Conservation (phyloP, 2,888 invertebrate genomes). For the Sphaerophoria taeniata region DNA sequence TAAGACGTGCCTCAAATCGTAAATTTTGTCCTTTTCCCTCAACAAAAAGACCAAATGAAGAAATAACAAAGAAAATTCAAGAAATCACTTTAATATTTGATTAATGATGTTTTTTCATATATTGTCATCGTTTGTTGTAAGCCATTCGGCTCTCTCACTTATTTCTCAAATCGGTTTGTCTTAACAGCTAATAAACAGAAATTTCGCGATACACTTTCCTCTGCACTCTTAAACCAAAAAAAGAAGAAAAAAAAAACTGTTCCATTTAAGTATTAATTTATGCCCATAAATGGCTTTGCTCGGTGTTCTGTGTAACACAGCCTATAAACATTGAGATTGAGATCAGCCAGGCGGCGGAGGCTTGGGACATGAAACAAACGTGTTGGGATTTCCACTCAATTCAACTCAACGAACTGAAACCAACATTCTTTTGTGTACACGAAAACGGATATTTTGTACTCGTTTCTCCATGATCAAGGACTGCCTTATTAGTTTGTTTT, state of each 20-base stretch:
- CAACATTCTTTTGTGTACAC: slow-evolving; percentile 22
- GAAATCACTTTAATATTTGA: slow-evolving; percentile 6
- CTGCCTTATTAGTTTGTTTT: slow-evolving; percentile 34
- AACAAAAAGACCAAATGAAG: not conserved
- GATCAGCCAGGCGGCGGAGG: not conserved
- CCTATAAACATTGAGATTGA: not conserved
- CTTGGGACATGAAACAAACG: slow-evolving; percentile 19
- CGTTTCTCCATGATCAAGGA: slow-evolving; percentile 24
- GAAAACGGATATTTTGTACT: slow-evolving; percentile 11
- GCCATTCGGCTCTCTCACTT: slow-evolving; percentile 8
- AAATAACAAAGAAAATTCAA: not conserved
- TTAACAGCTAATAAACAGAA: slow-evolving; percentile 29
- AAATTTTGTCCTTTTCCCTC: not conserved
- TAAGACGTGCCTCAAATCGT: not conserved
- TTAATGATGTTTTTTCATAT: not conserved
- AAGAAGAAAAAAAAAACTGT: not conserved
- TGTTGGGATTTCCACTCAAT: slow-evolving; percentile 13
- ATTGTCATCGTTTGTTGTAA: not conserved
- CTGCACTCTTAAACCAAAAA: not conserved
- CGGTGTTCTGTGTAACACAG: not conserved
- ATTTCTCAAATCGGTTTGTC: slow-evolving; percentile 11
- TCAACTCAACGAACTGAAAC: not conserved
- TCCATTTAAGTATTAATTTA: slow-evolving; percentile 34
- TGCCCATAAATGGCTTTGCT: slow-evolving; percentile 22
- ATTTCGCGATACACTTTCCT: slow-evolving; percentile 31